Evolutionary conservation across 2,888 invertebrate genomes (phyloP).

Genomic region (Poecilus cupreus): DNA sequence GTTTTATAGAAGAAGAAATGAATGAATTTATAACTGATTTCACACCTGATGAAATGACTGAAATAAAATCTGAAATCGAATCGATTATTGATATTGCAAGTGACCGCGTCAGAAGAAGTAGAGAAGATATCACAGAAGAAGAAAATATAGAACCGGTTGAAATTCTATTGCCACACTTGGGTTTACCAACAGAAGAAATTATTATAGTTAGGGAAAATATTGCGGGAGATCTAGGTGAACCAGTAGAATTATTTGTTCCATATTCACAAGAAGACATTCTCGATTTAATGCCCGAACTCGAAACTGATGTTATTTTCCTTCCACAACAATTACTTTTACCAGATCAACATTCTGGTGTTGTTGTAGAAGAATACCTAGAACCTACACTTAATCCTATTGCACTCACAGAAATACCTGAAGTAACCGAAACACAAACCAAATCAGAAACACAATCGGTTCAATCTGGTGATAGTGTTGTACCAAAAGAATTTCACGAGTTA

Average conservation of each 20-base stretch:
- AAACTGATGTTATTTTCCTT: neutral
- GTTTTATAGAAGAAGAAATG: conserved; percentile 50
- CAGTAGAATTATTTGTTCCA: neutral
- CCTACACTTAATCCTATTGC: neutral
- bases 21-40: conserved; percentile 35
- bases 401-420: conserved; percentile 3
- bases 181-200: neutral
- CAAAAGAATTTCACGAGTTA: conserved; percentile 49
- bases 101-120: conserved; percentile 16
- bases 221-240: neutral
- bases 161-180: neutral
- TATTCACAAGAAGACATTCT: neutral
- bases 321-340: neutral
- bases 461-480: conserved; percentile 32
- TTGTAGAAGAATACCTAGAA: conserved; percentile 4
- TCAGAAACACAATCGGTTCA: neutral
- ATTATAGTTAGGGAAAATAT: neutral
- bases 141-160: neutral
- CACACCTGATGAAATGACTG: conserved; percentile 35
- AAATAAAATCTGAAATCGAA: conserved; percentile 41
- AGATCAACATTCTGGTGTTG: neutral
- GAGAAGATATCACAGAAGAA: conserved; percentile 12
- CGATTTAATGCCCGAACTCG: neutral
- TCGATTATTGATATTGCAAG: conserved; percentile 48
- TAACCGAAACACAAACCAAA: conserved; percentile 18